Conservation (phyloP, 2,797 vertebrate species). For the Poeciliopsis infans region DNA sequence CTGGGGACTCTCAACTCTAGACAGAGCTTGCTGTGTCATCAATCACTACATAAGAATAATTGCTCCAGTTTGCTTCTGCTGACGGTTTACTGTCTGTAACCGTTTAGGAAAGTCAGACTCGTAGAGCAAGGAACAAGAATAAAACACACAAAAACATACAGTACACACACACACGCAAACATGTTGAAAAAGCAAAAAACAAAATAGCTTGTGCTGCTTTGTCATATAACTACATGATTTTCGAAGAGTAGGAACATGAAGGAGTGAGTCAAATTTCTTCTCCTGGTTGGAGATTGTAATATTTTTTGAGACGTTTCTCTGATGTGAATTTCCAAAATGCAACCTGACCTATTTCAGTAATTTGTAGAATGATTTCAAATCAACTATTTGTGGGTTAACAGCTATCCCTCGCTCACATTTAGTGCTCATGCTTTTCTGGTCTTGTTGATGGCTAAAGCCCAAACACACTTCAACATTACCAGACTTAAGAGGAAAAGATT, state of each 20-base stretch:
- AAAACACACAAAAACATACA: constrained; percentile 14
- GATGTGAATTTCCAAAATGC: constrained; percentile 11
- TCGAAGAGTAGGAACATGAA: constrained; percentile 1
- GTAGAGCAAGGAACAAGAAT: background rate
- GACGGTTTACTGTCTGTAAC: constrained; percentile 59
- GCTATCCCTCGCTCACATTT: background rate
- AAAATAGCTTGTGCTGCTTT: background rate
- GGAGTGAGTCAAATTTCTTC: constrained; percentile 1
- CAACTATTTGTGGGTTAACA: background rate
- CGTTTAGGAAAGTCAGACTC: constrained; percentile 53
- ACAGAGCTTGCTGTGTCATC: constrained; percentile 60
- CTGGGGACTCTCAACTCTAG: constrained; percentile 51
- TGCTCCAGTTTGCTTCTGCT: constrained; percentile 60
- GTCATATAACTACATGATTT: constrained; percentile 11
- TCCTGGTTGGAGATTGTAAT: constrained; percentile 37
- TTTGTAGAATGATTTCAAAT: background rate
- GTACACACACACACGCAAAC: background rate
- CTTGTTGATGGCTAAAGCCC: background rate
- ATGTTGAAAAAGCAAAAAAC: background rate
- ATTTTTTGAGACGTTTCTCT: background rate
- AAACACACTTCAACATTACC: background rate
- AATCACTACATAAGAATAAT: constrained; percentile 68
- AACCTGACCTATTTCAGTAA: constrained; percentile 15
- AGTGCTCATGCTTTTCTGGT: background rate
- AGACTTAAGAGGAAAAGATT: background rate